These are phyloP conservation scores for Mimumesa dahlbomi DNA, from an alignment of 2,888 invertebrate species.

Conservation along the genomic window DNA sequence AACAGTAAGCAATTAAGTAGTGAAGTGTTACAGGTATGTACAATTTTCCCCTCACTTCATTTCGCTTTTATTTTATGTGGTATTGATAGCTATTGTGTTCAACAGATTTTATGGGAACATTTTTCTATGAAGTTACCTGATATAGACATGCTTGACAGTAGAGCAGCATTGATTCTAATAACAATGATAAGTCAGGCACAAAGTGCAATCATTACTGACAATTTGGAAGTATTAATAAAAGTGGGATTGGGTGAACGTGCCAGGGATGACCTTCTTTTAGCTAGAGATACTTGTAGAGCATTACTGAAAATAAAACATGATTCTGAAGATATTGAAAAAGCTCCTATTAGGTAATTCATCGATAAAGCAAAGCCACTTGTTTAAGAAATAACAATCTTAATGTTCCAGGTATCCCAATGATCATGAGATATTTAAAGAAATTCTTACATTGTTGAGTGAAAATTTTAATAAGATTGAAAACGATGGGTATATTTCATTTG, in stretches of 20 bases:
- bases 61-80: too few relatives aligned
- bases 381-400: slow-evolving; percentile 17
- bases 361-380: slow-evolving; percentile 7
- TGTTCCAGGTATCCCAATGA: slow-evolving; percentile 80
- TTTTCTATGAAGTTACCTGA: slow-evolving; percentile 88
- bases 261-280: slow-evolving; percentile 81
- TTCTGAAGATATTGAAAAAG: slow-evolving; percentile 74
- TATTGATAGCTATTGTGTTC: slow-evolving; percentile 61
- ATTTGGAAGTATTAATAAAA: slow-evolving; percentile 87
- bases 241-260: slow-evolving; percentile 85
- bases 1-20: slow-evolving; percentile 65
- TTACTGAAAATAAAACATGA: slow-evolving; percentile 81
- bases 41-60: too few relatives aligned
- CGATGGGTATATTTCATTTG: slow-evolving; percentile 82
- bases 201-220: slow-evolving; percentile 84
- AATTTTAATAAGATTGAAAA: slow-evolving; percentile 80
- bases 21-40: slow-evolving; percentile 72
- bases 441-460: slow-evolving; percentile 81
- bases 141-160: slow-evolving; percentile 86
- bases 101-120: slow-evolving; percentile 91
- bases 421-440: slow-evolving; percentile 82
- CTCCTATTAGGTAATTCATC: slow-evolving; percentile 75
- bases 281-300: slow-evolving; percentile 83
- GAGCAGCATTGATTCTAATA: slow-evolving; percentile 88
- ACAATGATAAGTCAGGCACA: slow-evolving; percentile 88